These are phyloP conservation scores for Cryptocheilus praepositus DNA, from an alignment of 2,888 invertebrate species.

Conservation along the genomic window DNA sequence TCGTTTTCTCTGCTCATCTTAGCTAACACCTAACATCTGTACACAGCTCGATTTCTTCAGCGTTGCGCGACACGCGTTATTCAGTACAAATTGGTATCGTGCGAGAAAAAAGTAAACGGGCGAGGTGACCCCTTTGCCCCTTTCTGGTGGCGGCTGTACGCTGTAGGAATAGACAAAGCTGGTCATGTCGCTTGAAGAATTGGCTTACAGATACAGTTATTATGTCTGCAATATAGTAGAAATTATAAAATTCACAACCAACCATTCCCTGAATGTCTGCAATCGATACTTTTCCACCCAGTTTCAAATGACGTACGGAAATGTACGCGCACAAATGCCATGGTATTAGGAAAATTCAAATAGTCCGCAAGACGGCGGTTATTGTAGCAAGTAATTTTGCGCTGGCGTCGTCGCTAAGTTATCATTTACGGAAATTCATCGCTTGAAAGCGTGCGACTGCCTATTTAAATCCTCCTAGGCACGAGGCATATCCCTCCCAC, in stretches of 20 bases:
- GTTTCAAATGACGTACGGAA: neutral
- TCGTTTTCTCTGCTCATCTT: conserved; percentile 5
- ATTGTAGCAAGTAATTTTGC: no score
- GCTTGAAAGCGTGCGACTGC: no score
- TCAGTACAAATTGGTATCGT: conserved; percentile 58
- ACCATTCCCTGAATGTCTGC: conserved; percentile 15
- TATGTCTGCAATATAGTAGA: conserved; percentile 49
- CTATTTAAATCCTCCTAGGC: no score
- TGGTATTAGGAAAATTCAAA: no score
- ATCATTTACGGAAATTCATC: no score
- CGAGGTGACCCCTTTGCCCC: conserved; percentile 70
- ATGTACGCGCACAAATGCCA: neutral
- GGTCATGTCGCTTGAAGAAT: conserved; percentile 62
- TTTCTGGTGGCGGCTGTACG: conserved; percentile 67
- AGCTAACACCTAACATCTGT: conserved; percentile 51
- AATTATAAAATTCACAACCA: conserved; percentile 40
- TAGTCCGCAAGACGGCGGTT: no score
- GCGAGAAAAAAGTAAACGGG: conserved; percentile 66
- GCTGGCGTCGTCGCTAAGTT: no score
- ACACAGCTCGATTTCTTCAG: conserved; percentile 60
- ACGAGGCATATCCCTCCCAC: no score
- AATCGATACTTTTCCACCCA: neutral
- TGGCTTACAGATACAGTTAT: conserved; percentile 37
- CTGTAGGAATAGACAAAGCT: conserved; percentile 74
- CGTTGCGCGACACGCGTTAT: conserved; percentile 68